Evolutionary conservation across 2,888 invertebrate genomes (phyloP), one percentile per base, ranked within the genome.

Genomic region (Agriopis leucophaearia): DNA sequence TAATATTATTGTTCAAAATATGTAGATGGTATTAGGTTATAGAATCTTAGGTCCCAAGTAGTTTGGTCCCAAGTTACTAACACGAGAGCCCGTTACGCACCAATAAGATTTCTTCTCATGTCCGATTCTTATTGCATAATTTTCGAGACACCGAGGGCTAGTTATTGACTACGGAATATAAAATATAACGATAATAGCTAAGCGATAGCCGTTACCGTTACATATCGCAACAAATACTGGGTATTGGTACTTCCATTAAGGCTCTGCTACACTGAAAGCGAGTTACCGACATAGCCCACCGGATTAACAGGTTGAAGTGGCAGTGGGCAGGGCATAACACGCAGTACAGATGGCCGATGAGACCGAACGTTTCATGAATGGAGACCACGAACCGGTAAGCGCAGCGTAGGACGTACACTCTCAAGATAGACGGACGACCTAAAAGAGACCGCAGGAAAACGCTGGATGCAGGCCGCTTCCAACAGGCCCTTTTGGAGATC

Each of bases 101-200:
- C 63, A 58, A 68, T 75, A 72, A 59, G 70, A 66, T 72, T 72
- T 75, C 73, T 67, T 42, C 72, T 71, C 75, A 73, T 73, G 73
- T 70, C 72, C 68, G 65, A 47, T 45, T 61, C 64, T 71, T 72
- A 73, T 75, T 69, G 75, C 71, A 70, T 71, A 71, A 70, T 71
- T 66, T 66, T 66, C 59, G 51, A 66, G 70, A 68, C 66, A 80
- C 73, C 59, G 59, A 45, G 45, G 63, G 68, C 44, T 74, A 74
- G 79, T 75, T 81, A 80, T 80, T 78, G 82, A 77, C 74, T 79
- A 68, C 72, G 74, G 73, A 72, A 73, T 80, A 78, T 81, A 81
- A 84, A 84, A 82, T 76, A 79, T 78, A 74, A 80, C 83, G 81
- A 79, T 81, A 76, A 81, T 78, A 75, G 83, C 81, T 75, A 80